Evolutionary conservation across 2,888 invertebrate genomes (phyloP).

Genomic region (Drosophila cognata): DNA sequence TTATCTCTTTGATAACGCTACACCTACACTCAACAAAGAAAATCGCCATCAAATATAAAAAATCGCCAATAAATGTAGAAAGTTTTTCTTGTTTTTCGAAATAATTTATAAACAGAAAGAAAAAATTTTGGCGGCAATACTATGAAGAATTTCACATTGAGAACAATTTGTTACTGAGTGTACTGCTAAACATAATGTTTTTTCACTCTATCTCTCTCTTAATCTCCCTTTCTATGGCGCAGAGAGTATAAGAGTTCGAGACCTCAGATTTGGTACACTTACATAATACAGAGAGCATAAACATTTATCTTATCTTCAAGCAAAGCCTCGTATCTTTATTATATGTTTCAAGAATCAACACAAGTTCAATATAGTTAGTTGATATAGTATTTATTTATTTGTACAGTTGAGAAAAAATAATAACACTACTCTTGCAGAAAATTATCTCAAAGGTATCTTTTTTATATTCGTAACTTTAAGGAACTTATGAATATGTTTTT

Average conservation of each 20-base stretch:
- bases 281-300: neutral
- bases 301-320: neutral
- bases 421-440: neutral
- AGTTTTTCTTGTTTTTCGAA: neutral
- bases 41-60: neutral
- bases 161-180: neutral
- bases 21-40: neutral
- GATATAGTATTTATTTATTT: neutral
- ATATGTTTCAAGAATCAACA: neutral
- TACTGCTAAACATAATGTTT: too few species aligned
- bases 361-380: neutral
- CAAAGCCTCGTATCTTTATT: neutral
- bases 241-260: neutral
- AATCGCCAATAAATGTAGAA: neutral
- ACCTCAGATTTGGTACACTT: neutral
- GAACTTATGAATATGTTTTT: neutral
- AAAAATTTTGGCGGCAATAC: neutral
- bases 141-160: neutral
- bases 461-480: neutral
- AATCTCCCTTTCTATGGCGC: neutral
- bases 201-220: neutral
- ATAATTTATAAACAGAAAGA: neutral
- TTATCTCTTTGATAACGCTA: constrained; percentile 37
- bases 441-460: neutral
- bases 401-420: neutral